Conservation (phyloP, 2,888 invertebrate genomes). For the Chrysolina oricalcia region DNA sequence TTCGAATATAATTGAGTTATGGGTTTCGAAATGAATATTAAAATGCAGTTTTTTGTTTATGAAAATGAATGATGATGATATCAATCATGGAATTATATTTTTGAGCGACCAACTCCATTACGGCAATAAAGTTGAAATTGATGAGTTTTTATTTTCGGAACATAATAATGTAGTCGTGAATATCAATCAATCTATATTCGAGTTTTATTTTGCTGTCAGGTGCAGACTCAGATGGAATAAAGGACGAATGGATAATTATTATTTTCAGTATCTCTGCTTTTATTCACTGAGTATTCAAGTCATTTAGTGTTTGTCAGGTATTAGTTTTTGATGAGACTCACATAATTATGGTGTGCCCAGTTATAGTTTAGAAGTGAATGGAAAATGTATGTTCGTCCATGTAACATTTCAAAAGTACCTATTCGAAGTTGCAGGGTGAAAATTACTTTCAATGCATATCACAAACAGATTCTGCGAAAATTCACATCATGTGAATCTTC, state of each 20-base stretch:
- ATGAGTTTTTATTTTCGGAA: conserved; percentile 17
- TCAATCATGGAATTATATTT: conserved; percentile 23
- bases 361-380: no score
- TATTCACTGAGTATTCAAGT: not conserved
- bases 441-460: no score
- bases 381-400: no score
- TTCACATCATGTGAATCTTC: no score
- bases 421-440: no score
- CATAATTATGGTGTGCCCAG: not conserved
- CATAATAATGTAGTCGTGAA: conserved; percentile 13
- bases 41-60: conserved; percentile 10
- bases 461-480: no score
- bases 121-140: conserved; percentile 18
- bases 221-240: conserved; percentile 22
- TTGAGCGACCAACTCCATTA: conserved; percentile 16
- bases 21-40: not conserved
- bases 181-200: conserved; percentile 29
- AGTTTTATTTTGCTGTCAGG: conserved; percentile 19
- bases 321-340: not conserved
- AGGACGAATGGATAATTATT: conserved; percentile 5
- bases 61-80: conserved; percentile 17
- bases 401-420: no score
- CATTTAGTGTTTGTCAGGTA: not conserved
- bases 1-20: conserved; percentile 14
- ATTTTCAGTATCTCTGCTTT: not conserved